Percentiles rank a stretch among this genome's conserved stretches.
Conservation (phyloP, 2,888 invertebrate species). For the Tinea trinotella region DNA sequence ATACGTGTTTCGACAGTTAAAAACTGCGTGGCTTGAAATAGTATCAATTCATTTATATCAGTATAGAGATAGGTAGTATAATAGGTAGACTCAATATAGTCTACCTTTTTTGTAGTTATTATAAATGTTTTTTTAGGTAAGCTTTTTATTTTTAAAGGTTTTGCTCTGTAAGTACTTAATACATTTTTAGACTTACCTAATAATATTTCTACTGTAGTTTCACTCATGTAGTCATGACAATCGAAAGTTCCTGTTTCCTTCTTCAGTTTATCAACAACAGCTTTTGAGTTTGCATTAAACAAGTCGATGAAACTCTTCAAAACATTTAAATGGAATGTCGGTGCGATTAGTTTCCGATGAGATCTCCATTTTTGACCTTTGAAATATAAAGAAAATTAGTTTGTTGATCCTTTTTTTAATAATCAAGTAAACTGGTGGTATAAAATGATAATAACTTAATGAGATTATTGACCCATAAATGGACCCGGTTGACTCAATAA, state of each 20-base stretch:
- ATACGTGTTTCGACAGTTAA: too few species aligned
- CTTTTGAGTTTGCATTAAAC: slow-evolving; percentile 86
- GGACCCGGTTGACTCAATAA: too few species aligned
- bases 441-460: too few species aligned
- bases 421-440: too few species aligned
- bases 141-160: background rate
- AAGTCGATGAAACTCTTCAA: slow-evolving; percentile 88
- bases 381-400: slow-evolving; percentile 16
- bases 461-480: too few species aligned
- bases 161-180: too few species aligned
- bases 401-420: background rate
- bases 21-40: too few species aligned
- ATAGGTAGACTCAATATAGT: too few species aligned
- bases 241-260: slow-evolving; percentile 81
- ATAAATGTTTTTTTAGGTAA: background rate
- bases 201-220: slow-evolving; percentile 86
- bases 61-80: too few species aligned
- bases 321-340: slow-evolving; percentile 90
- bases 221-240: slow-evolving; percentile 88
- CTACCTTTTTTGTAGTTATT: background rate
- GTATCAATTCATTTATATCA: too few species aligned
- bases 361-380: slow-evolving; percentile 87
- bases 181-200: slow-evolving; percentile 67
- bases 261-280: slow-evolving; percentile 80
- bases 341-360: slow-evolving; percentile 88